Evolutionary conservation across 2,888 invertebrate genomes (phyloP).

Genomic region (Cylloceria caligata): DNA sequence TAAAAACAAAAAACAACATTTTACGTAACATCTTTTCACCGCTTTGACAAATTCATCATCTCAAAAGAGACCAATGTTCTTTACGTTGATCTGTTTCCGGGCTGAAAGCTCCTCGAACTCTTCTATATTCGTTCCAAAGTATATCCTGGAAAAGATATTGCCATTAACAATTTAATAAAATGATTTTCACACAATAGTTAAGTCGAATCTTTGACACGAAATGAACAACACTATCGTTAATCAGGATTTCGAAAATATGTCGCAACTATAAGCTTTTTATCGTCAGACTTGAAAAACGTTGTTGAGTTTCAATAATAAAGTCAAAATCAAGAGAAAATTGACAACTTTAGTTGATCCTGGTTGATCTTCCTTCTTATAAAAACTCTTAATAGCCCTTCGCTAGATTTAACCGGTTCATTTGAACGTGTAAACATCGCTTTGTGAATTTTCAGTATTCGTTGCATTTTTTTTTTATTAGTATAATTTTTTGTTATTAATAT

Average conservation of each 20-base stretch:
- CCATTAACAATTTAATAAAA: background rate
- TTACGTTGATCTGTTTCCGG: constrained; percentile 96
- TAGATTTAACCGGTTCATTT: background rate
- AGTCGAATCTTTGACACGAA: no score
- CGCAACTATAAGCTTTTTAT: no score
- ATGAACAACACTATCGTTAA: no score
- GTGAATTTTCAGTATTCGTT: background rate
- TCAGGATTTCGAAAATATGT: no score
- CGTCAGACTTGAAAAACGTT: no score
- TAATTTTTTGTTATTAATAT: no score
- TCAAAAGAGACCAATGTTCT: constrained; percentile 95
- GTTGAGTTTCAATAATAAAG: no score
- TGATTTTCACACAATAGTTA: background rate
- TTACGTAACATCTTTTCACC: constrained; percentile 51
- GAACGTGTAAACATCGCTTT: background rate
- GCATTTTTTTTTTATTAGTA: background rate
- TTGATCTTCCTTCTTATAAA: no score
- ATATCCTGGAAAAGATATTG: constrained; percentile 86
- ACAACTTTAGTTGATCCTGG: no score
- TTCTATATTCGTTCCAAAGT: constrained; percentile 91
- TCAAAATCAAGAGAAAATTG: no score
- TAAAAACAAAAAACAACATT: constrained; percentile 71
- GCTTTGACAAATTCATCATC: constrained; percentile 68
- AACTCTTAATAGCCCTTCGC: no score
- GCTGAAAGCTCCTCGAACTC: constrained; percentile 94